Conservation (phyloP, 2,797 vertebrate species). For the Sarcoramphus papa region DNA sequence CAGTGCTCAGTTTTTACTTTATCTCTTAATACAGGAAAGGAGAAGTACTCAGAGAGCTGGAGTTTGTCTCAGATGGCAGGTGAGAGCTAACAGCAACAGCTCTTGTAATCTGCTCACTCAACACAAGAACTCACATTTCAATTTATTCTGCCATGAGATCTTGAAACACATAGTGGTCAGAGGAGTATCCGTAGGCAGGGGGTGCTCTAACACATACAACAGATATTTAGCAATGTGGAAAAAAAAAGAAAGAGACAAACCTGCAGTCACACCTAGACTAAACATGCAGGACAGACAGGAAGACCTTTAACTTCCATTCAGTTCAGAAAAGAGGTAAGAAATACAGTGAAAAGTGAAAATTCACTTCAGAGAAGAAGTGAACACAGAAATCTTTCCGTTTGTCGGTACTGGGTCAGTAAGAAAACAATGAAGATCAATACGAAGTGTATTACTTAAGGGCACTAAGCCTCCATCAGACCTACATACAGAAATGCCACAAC, state of each 20-base stretch:
- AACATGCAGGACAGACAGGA: background rate
- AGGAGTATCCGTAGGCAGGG: background rate
- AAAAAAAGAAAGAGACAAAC: background rate
- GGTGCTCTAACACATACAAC: background rate
- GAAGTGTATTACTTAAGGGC: background rate
- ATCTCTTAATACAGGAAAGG: background rate
- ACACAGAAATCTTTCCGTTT: background rate
- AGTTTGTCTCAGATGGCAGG: background rate
- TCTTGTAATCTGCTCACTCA: background rate
- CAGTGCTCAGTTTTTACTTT: background rate
- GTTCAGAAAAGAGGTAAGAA: background rate
- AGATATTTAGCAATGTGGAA: background rate
- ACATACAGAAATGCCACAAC: background rate
- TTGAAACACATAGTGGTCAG: background rate
- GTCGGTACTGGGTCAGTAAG: background rate
- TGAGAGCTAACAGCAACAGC: background rate
- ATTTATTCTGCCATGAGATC: background rate
- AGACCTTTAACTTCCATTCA: background rate
- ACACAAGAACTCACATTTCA: conserved; percentile 4
- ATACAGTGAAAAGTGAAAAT: background rate
- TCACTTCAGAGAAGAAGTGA: background rate
- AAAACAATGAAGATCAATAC: background rate
- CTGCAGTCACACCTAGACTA: background rate
- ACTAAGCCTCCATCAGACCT: background rate
- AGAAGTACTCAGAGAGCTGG: background rate